These are phyloP conservation scores for Pectinophora gossypiella DNA, from an alignment of 1,140 invertebrate genomes.

Conservation along the genomic window DNA sequence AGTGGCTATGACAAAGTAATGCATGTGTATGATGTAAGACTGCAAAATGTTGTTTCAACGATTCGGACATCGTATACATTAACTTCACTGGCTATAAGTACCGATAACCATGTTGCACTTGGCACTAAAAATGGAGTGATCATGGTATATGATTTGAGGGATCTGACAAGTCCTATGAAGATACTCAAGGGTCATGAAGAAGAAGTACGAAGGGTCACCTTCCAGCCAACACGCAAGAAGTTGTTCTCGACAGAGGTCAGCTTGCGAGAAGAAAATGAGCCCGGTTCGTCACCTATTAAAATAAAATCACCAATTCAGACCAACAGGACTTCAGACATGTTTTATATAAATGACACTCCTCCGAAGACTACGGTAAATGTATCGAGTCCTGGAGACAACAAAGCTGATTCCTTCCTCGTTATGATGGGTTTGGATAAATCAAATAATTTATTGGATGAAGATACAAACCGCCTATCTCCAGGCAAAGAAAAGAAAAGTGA, in stretches of 20 bases:
- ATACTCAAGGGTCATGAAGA: constrained; percentile 57
- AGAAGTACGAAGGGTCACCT: constrained; percentile 53
- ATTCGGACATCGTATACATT: constrained; percentile 56
- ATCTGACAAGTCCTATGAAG: constrained; percentile 51
- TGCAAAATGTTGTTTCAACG: constrained; percentile 62
- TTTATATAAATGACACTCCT: constrained; percentile 52
- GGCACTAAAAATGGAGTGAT: constrained; percentile 61
- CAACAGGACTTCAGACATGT: constrained; percentile 51
- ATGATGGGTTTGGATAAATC: constrained; percentile 61
- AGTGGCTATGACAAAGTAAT: constrained; percentile 68
- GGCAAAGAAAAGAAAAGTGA: constrained; percentile 36
- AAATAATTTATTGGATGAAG: constrained; percentile 29
- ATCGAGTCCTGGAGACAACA: constrained; percentile 28
- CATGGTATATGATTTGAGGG: constrained; percentile 65
- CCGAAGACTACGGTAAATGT: constrained; percentile 35
- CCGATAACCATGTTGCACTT: constrained; percentile 58
- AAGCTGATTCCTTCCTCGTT: constrained; percentile 60
- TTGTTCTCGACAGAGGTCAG: constrained; percentile 51
- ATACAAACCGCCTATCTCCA: constrained; percentile 40
- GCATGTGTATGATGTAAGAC: constrained; percentile 64
- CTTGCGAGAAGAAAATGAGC: constrained; percentile 53
- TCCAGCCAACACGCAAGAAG: constrained; percentile 57
- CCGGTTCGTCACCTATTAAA: constrained; percentile 30
- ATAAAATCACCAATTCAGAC: constrained; percentile 35
- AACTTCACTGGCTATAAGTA: constrained; percentile 61